phyloP scores from a whole-genome alignment of 2,888 invertebrate species.

The Odontocolon sp. region DNA sequence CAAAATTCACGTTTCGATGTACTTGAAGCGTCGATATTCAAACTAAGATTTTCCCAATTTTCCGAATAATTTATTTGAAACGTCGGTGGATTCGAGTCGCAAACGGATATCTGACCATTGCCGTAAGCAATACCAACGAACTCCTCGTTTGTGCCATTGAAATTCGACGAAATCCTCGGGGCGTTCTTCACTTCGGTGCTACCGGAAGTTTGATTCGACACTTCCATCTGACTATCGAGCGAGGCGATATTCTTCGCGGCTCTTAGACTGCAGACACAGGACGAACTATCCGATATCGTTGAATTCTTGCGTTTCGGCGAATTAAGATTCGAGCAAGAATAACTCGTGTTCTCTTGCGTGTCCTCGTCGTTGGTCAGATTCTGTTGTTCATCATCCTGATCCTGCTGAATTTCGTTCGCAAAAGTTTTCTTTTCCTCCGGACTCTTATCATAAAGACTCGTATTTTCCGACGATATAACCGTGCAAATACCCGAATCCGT shows the following conservation, averaged over 20 bases:
- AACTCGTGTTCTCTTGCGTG: constrained; percentile 75
- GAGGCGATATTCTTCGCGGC: constrained; percentile 62
- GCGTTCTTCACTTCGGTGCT: constrained; percentile 67
- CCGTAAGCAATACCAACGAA: constrained; percentile 79
- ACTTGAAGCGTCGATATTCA: constrained; percentile 70
- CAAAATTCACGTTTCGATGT: constrained; percentile 74
- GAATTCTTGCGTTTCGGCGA: constrained; percentile 73
- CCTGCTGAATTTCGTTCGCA: constrained; percentile 71
- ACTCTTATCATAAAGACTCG: constrained; percentile 83
- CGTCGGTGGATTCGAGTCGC: constrained; percentile 76
- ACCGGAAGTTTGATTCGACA: constrained; percentile 58
- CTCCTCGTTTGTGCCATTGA: constrained; percentile 78
- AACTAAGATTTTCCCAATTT: constrained; percentile 79
- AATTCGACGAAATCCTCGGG: constrained; percentile 74
- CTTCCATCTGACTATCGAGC: constrained; percentile 68
- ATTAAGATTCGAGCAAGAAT: constrained; percentile 77
- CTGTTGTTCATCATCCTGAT: constrained; percentile 51
- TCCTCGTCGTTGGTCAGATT: constrained; percentile 66
- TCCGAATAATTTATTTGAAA: constrained; percentile 78
- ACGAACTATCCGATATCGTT: constrained; percentile 69
- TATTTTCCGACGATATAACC: constrained; percentile 83
- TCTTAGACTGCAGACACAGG: constrained; percentile 74
- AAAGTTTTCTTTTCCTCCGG: constrained; percentile 78
- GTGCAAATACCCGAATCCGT: constrained; percentile 88
- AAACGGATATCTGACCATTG: constrained; percentile 76